A percentile compares a stretch with the other conserved stretches of the same genome.
Conservation (phyloP, 1,140 invertebrate species). For the Panonychus citri region DNA sequence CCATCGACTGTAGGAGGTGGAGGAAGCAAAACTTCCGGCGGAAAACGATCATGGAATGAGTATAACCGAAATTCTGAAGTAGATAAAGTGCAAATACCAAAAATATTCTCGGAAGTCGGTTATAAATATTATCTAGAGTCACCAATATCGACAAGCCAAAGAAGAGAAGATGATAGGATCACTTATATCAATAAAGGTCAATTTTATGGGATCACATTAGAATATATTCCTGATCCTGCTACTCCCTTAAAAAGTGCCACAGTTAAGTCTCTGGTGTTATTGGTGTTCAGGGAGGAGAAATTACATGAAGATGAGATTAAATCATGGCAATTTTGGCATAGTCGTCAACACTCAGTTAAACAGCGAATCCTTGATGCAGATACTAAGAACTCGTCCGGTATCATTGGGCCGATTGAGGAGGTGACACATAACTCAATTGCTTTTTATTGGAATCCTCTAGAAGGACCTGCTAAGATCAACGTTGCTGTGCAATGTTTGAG, state of each 20-base stretch:
- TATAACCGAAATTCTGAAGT: constrained; percentile 74
- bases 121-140: constrained; percentile 92
- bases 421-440: constrained; percentile 92
- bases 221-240: constrained; percentile 80
- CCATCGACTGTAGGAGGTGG: constrained; percentile 4
- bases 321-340: constrained; percentile 99
- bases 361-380: constrained; percentile 95
- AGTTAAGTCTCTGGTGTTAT: constrained; percentile 72
- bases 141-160: constrained; percentile 86
- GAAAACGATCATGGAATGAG: constrained; percentile 25
- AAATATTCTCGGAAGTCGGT: constrained; percentile 34
- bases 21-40: constrained; percentile 6
- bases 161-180: constrained; percentile 88
- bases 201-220: constrained; percentile 93
- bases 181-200: constrained; percentile 97
- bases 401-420: constrained; percentile 88
- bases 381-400: constrained; percentile 90
- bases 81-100: constrained; percentile 89
- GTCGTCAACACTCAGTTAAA: constrained; percentile 90
- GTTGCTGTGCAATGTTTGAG: constrained; percentile 95
- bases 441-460: constrained; percentile 93
- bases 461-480: constrained; percentile 90
- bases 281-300: constrained; percentile 97
- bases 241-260: constrained; percentile 63
- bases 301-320: constrained; percentile 92